phyloP scores from a whole-genome alignment of 2,888 invertebrate genomes.

The Lasioglossum villosulum region DNA sequence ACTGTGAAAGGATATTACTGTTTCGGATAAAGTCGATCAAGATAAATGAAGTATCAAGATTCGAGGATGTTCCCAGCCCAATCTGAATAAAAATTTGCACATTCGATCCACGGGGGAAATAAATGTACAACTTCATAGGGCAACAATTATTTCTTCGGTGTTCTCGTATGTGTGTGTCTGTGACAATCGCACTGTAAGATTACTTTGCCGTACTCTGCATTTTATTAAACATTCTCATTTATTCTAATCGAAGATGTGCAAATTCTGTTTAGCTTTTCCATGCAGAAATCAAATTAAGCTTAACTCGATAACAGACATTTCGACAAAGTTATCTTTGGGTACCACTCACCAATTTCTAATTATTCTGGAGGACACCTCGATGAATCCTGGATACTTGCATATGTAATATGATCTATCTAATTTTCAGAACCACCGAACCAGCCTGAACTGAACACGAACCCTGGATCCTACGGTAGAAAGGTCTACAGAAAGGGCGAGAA shows the following conservation, averaged over 20 bases:
- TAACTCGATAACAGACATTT: not conserved
- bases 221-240: too few relatives aligned
- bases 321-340: not conserved
- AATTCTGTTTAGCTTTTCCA: not conserved
- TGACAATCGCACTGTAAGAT: not conserved
- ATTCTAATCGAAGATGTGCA: not conserved
- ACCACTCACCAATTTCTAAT: not conserved
- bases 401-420: not conserved
- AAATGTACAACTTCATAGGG: conserved; percentile 13
- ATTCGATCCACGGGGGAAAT: conserved; percentile 17
- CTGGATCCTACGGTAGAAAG: conserved; percentile 81
- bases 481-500: conserved; percentile 87
- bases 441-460: conserved; percentile 84
- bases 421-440: conserved; percentile 85
- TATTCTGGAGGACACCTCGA: not conserved
- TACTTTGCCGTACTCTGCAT: not conserved
- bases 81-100: conserved; percentile 42
- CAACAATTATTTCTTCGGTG: not conserved
- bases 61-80: not conserved
- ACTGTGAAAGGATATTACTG: not conserved
- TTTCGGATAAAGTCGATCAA: conserved; percentile 31
- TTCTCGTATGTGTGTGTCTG: too few relatives aligned
- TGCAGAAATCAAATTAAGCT: not conserved
- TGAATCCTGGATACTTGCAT: not conserved
- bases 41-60: conserved; percentile 63